Percentiles rank a stretch among this genome's conserved stretches.
Evolutionary conservation across 2,888 invertebrate genomes (phyloP).

Genomic region (Eumacrocentrus americanus): DNA sequence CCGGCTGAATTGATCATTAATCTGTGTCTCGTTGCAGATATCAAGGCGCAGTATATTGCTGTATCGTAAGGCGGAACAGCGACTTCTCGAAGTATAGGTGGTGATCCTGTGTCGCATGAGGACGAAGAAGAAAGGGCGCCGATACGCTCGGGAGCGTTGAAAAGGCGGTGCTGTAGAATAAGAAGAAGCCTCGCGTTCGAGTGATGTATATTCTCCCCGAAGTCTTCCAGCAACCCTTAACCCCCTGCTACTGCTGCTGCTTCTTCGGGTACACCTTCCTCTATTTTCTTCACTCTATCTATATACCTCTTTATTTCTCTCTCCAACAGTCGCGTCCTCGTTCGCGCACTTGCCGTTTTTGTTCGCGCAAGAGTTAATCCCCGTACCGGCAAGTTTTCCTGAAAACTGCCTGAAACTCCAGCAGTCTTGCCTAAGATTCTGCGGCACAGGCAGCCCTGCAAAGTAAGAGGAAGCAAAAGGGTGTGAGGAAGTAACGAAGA

Average conservation of each 20-base stretch:
- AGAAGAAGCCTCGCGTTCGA: constrained; percentile 26
- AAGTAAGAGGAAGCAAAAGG: constrained; percentile 20
- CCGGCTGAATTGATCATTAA: no score
- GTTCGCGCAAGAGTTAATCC: constrained; percentile 53
- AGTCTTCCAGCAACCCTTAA: constrained; percentile 20
- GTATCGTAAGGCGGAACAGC: no score
- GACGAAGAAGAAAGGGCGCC: constrained; percentile 30
- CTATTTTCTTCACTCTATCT: background rate
- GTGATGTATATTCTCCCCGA: constrained; percentile 36
- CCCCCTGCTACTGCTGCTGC: constrained; percentile 4
- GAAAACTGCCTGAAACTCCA: constrained; percentile 47
- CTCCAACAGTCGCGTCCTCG: constrained; percentile 26
- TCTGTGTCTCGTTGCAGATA: no score
- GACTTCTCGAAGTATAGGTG: no score
- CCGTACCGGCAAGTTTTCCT: constrained; percentile 46
- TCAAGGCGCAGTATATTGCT: no score
- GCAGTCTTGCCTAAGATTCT: constrained; percentile 17
- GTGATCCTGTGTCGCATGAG: no score
- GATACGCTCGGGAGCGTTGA: constrained; percentile 27
- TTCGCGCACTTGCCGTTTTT: constrained; percentile 46
- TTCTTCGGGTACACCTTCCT: background rate
- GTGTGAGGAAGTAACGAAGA: constrained; percentile 17
- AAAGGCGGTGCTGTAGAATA: constrained; percentile 26
- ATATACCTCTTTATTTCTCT: background rate
- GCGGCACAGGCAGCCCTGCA: constrained; percentile 9